Conservation (phyloP, 2,888 invertebrate genomes). For the Bombyx huttoni region DNA sequence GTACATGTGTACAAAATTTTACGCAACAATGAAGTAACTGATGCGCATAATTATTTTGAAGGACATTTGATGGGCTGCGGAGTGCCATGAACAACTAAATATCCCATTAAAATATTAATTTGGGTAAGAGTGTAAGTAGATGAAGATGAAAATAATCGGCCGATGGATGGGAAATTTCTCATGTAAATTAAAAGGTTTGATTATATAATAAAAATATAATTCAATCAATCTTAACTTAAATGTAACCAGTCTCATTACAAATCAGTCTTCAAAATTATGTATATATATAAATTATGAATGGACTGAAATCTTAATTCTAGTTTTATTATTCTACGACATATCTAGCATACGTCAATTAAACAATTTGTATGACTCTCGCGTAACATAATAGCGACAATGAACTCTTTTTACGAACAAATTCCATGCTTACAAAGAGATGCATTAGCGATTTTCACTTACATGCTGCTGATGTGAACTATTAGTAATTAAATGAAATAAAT, state of each 20-base stretch:
- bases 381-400: background rate
- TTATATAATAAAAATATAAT: background rate
- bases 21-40: no score
- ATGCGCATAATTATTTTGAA: no score
- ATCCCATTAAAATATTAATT: no score
- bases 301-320: background rate
- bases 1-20: no score
- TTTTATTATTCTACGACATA: background rate
- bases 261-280: background rate
- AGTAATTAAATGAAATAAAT: constrained; percentile 43
- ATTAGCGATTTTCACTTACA: background rate
- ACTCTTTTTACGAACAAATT: background rate
- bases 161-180: no score
- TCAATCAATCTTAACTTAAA: background rate
- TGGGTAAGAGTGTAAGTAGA: no score
- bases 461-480: constrained; percentile 13
- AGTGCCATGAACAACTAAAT: no score
- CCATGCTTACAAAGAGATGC: background rate
- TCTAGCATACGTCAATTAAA: background rate
- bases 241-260: background rate
- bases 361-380: background rate
- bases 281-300: background rate
- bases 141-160: no score
- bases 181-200: background rate
- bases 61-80: no score